These are phyloP conservation scores for Nephrotoma appendiculata DNA, from an alignment of 2,888 invertebrate species.

Conservation along the genomic window DNA sequence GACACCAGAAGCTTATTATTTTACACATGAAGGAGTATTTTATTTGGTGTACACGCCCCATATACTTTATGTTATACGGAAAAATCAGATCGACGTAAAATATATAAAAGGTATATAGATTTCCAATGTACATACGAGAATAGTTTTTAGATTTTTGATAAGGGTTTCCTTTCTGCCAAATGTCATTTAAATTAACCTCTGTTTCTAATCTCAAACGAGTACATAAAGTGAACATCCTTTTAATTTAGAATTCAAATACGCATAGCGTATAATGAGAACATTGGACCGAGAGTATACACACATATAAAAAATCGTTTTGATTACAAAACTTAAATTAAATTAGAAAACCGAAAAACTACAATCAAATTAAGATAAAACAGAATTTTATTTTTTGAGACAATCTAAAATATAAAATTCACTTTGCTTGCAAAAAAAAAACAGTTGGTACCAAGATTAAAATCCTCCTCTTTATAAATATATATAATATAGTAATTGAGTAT, in stretches of 20 bases:
- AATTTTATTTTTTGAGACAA: background rate
- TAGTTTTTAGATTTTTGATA: background rate
- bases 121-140: background rate
- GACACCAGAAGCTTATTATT: background rate
- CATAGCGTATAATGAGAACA: background rate
- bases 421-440: background rate
- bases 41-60: background rate
- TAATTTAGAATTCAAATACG: background rate
- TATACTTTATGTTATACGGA: background rate
- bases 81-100: background rate
- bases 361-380: background rate
- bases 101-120: background rate
- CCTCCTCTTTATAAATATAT: background rate
- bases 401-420: background rate
- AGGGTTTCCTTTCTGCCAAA: background rate
- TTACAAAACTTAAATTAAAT: background rate
- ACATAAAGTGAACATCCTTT: background rate
- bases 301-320: background rate
- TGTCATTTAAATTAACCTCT: background rate
- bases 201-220: background rate
- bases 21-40: background rate
- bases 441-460: background rate
- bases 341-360: background rate
- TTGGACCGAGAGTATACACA: background rate
- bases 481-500: too few species aligned